Percentiles rank a stretch among this genome's conserved stretches.
Evolutionary conservation across 2,113 vertebrate genomes (phyloP).

Genomic region (Theristicus caerulescens): DNA sequence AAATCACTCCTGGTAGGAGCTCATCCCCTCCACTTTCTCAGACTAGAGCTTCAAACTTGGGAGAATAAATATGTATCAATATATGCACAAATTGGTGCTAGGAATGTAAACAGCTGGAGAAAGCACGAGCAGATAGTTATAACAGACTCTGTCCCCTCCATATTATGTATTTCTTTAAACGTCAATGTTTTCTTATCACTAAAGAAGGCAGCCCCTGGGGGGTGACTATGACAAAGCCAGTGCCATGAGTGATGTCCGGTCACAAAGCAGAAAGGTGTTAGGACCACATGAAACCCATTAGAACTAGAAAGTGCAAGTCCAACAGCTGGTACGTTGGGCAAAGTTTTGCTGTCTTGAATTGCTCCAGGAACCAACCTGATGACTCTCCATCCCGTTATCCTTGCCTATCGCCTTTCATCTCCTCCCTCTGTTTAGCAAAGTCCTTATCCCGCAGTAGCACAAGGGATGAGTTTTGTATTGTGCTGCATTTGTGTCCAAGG

Average conservation of each 20-base stretch:
- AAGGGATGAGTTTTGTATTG: not conserved
- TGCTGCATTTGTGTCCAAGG: too few species aligned
- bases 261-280: not conserved
- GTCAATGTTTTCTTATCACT: not conserved
- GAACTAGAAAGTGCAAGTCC: not conserved
- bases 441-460: accelerated
- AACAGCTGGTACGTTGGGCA: too few species aligned
- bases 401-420: accelerated
- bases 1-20: not conserved
- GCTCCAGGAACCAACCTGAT: not conserved
- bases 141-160: not conserved
- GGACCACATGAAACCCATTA: not conserved
- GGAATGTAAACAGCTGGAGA: not conserved
- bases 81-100: not conserved
- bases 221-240: not conserved
- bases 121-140: not conserved
- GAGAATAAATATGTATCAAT: not conserved
- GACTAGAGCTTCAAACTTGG: not conserved
- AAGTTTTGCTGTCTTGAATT: not conserved
- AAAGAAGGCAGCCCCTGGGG: not conserved
- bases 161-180: not conserved
- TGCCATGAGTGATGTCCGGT: accelerated
- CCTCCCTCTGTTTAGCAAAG: too few species aligned
- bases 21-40: not conserved
- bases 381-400: not conserved